Evolutionary conservation across 2,888 invertebrate species (phyloP), one percentile per base, ranked within the genome.

Genomic region (Yponomeuta evonymella): DNA sequence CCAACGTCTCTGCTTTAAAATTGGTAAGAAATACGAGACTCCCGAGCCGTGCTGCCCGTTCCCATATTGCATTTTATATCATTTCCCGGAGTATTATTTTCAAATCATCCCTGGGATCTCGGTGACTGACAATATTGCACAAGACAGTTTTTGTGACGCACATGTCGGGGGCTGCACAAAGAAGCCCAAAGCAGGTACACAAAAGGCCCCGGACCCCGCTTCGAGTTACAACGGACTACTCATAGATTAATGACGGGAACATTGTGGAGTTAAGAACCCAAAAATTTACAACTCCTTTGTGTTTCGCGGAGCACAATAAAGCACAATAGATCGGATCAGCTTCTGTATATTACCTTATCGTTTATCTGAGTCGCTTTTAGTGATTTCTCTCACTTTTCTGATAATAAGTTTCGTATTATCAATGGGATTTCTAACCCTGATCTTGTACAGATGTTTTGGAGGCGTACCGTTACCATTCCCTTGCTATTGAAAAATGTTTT

Each of bases 251-350:
- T 88, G 90, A 84, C 88, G 88, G 85, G 88, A 89, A 88, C 86
- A 87, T 89, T 88, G 88, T 87, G 85, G 87, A 90, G 89, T 89
- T 89, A 88, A 90, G 89, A 89, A 86, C 89, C 89, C 88, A 89
- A 90, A 90, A 90, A 90, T 89, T 91, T 90, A 91, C 91, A 91
- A 91, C 89, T 89, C 87, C 86, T 89, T 92, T 92, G 91, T 91
- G 75, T 80, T 81, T 75, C 73, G 76, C 76, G 75, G 75, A 73
- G 75, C 85, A 90, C 89, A 90, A 92, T 58, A 83, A 88, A 76
- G 81, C 81, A 90, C 88, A 91, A 90, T 82, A 87, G 90, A 88
- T 84, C 82, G 83, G 85, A 90, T 88, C 89, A 81, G 89, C 91
- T 91, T 83, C 91, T 89, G 91, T 87, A 23, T 90, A 90, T 89